phyloP scores from a whole-genome alignment of 2,113 vertebrate species.

The Ancistrus triradiatus region DNA sequence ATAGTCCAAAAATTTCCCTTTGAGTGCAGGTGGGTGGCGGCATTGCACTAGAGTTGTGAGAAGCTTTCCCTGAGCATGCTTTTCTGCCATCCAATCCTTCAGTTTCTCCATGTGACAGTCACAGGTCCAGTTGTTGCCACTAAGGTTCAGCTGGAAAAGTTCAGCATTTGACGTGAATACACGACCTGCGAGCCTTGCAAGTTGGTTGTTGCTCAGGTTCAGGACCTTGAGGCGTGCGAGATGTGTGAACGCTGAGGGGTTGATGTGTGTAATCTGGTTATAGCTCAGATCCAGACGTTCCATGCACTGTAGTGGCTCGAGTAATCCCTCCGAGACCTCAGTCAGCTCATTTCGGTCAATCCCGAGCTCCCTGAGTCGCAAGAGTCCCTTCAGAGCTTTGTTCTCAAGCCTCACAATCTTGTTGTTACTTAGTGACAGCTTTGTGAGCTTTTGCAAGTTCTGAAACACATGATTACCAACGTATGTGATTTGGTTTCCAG shows the following conservation, averaged over 20 bases:
- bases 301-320: conserved; percentile 78
- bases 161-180: conserved; percentile 75
- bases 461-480: conserved; percentile 79
- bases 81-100: conserved; percentile 80
- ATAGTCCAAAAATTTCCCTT: conserved; percentile 86
- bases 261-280: conserved; percentile 75
- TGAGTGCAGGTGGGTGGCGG: conserved; percentile 71
- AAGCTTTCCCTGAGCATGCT: conserved; percentile 80
- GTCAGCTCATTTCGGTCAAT: conserved; percentile 82
- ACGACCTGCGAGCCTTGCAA: conserved; percentile 76
- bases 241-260: conserved; percentile 68
- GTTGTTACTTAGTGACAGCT: conserved; percentile 82
- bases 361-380: conserved; percentile 75
- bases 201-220: conserved; percentile 80
- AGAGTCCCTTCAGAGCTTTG: conserved; percentile 75
- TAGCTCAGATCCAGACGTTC: conserved; percentile 84
- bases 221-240: conserved; percentile 75
- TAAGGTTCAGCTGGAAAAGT: conserved; percentile 83
- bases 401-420: conserved; percentile 73
- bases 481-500: conserved; percentile 80
- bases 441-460: conserved; percentile 75
- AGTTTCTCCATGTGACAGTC: conserved; percentile 82
- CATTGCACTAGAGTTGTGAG: conserved; percentile 86
- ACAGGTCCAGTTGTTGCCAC: conserved; percentile 90
- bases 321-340: conserved; percentile 73